Conservation (phyloP, 92 coral and sea anemone genomes). For the Actinostola sp. region DNA sequence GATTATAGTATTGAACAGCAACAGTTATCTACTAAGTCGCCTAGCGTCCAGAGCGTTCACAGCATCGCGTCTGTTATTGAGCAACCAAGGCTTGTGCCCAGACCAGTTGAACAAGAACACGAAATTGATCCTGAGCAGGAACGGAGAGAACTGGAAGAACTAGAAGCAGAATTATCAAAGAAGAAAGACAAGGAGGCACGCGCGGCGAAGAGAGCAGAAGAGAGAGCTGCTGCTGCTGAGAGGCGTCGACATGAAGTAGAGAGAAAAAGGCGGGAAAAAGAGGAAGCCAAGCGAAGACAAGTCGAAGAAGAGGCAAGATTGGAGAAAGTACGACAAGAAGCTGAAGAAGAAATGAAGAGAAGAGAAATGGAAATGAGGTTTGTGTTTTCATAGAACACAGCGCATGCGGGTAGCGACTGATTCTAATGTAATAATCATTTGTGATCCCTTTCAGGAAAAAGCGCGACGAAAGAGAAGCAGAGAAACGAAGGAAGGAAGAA, state of each 20-base stretch:
- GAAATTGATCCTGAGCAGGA: conserved; percentile 23
- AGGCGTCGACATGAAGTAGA: conserved; percentile 94
- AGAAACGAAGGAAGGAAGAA: conserved; percentile 70
- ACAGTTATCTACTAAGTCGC: conserved; percentile 16
- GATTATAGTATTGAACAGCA: conserved; percentile 44
- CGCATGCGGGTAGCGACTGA: background rate
- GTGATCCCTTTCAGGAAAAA: conserved; percentile 22
- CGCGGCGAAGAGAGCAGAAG: conserved; percentile 85
- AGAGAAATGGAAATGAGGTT: conserved; percentile 91
- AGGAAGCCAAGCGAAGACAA: conserved; percentile 85
- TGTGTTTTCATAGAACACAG: background rate
- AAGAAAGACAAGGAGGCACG: conserved; percentile 76
- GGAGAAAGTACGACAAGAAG: conserved; percentile 72
- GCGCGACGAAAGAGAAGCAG: conserved; percentile 59
- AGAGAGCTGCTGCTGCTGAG: conserved; percentile 98
- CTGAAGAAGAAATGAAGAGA: conserved; percentile 91
- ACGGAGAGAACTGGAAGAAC: conserved; percentile 32
- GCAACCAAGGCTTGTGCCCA: conserved; percentile 69
- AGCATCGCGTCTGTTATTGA: conserved; percentile 41
- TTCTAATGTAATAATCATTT: no score
- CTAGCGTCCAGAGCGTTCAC: conserved; percentile 30
- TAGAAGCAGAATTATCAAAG: conserved; percentile 57
- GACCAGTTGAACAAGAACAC: conserved; percentile 53
- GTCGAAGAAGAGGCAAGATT: conserved; percentile 88
- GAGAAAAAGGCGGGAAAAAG: conserved; percentile 92